These are phyloP conservation scores for Neuroscelio doddi DNA, from an alignment of 2,888 invertebrate genomes.

Conservation along the genomic window DNA sequence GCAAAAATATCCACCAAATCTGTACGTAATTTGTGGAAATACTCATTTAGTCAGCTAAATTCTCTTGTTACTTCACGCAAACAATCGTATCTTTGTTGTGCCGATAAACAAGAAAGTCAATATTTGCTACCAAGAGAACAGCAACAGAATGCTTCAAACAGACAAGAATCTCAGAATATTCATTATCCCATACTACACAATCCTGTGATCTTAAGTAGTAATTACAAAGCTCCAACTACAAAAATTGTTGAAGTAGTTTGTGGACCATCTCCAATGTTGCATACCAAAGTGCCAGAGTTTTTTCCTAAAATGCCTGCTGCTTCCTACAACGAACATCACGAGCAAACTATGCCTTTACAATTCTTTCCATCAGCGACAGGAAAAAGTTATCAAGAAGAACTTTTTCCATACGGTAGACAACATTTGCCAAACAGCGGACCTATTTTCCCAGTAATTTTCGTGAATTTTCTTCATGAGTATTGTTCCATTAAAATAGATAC, in stretches of 20 bases:
- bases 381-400: conserved; percentile 61
- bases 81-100: no score
- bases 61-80: background rate
- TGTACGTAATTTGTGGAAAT: conserved; percentile 57
- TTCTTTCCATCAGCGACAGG: conserved; percentile 48
- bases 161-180: background rate
- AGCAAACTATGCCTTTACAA: no score
- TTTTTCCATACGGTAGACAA: conserved; percentile 58
- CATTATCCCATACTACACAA: no score
- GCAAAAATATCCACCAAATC: conserved; percentile 53
- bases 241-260: conserved; percentile 26
- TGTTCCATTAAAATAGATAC: no score
- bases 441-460: conserved; percentile 61
- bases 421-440: conserved; percentile 42
- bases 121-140: background rate
- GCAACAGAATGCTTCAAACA: background rate
- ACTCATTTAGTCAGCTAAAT: background rate
- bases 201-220: no score
- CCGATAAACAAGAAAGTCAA: conserved; percentile 3
- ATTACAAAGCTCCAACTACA: conserved; percentile 5
- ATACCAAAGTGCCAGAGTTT: conserved; percentile 67
- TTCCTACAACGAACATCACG: conserved; percentile 15
- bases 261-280: conserved; percentile 51
- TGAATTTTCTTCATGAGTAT: no score
- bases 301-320: conserved; percentile 59